phyloP scores from a whole-genome alignment of 2,797 vertebrate species.

The Rhinoraja longicauda region DNA sequence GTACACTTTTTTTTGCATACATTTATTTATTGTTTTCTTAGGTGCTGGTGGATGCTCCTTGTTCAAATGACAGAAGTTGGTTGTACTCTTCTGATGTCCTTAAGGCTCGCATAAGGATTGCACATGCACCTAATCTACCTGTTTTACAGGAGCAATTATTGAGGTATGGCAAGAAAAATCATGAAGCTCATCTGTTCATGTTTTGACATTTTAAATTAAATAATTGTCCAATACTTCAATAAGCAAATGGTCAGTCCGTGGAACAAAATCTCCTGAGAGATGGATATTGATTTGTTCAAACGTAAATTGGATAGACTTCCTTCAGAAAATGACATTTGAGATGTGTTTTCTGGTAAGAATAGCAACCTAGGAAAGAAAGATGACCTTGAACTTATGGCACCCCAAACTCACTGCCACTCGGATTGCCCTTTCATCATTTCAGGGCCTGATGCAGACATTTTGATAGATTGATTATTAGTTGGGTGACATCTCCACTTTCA shows the following conservation, averaged over 20 bases:
- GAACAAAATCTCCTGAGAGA: not conserved
- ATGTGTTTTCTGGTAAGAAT: not conserved
- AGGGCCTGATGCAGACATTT: not conserved
- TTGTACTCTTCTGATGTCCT: conserved; percentile 69
- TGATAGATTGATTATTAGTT: not conserved
- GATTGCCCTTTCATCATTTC: not conserved
- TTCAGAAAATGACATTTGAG: conserved; percentile 1
- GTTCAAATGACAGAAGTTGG: conserved; percentile 95
- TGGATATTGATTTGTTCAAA: not conserved
- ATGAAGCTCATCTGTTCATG: not conserved
- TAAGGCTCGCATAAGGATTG: conserved; percentile 66
- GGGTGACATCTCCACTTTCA: not conserved
- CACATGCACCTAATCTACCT: conserved; percentile 65
- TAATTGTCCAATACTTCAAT: not conserved
- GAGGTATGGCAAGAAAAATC: conserved; percentile 58
- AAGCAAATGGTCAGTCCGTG: not conserved
- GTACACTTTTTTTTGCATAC: not conserved
- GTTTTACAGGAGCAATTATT: conserved; percentile 74
- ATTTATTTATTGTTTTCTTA: conserved; percentile 45
- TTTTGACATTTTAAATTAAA: conserved; percentile 29
- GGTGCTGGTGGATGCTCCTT: conserved; percentile 88
- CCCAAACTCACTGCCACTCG: not conserved
- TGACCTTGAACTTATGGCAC: not conserved
- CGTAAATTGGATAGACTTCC: not conserved
- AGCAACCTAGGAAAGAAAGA: not conserved